A percentile compares a stretch with the other conserved stretches of the same genome.
These are phyloP conservation scores for Podabrus alpinus DNA, from an alignment of 2,888 invertebrate species.

Conservation along the genomic window DNA sequence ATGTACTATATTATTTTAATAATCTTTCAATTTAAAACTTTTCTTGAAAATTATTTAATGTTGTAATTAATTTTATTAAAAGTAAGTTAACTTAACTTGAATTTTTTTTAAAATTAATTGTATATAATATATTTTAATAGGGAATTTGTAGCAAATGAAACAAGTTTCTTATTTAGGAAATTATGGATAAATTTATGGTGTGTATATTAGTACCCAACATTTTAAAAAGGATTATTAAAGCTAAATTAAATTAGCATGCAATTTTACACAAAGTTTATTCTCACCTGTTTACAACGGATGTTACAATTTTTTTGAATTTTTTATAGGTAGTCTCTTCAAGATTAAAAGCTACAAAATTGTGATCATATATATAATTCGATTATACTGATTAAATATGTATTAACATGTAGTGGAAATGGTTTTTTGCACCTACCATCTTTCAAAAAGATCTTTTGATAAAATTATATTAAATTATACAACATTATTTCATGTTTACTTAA, in stretches of 20 bases:
- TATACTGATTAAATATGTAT: no score
- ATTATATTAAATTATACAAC: neutral
- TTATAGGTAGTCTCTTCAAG: neutral
- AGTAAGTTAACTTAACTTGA: no score
- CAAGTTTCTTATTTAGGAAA: neutral
- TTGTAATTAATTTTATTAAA: no score
- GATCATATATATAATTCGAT: neutral
- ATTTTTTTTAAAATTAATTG: no score
- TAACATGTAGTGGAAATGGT: no score
- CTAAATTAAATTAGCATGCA: neutral
- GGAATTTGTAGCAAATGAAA: neutral
- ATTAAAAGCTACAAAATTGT: neutral
- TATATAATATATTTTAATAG: no score
- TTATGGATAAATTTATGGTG: neutral
- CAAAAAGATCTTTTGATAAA: neutral
- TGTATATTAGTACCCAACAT: neutral
- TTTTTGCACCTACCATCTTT: neutral
- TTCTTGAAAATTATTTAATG: no score
- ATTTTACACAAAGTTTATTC: neutral
- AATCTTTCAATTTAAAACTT: no score
- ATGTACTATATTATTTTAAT: no score
- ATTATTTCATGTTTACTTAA: neutral
- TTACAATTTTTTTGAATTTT: neutral
- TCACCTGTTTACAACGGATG: neutral
- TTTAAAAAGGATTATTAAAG: neutral